Conservation (phyloP, 2,888 invertebrate genomes). For the Tinea trinotella region DNA sequence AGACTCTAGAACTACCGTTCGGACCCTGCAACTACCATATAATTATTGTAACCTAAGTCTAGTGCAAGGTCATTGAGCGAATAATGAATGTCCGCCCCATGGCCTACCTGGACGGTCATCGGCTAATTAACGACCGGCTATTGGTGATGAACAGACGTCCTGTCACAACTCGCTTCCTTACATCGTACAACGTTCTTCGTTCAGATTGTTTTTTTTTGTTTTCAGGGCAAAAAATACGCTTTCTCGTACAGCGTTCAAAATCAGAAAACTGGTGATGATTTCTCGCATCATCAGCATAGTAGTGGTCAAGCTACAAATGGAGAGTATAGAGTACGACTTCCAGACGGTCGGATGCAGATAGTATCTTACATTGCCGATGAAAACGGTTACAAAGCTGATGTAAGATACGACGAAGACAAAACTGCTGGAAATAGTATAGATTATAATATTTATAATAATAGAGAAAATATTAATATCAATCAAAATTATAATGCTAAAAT, state of each 20-base stretch:
- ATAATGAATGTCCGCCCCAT: no score
- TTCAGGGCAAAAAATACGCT: conserved; percentile 71
- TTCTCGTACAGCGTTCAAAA: conserved; percentile 78
- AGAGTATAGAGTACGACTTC: conserved; percentile 77
- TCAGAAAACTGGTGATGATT: conserved; percentile 75
- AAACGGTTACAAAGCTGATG: conserved; percentile 77
- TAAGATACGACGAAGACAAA: conserved; percentile 67
- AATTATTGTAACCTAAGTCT: no score
- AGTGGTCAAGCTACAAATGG: conserved; percentile 76
- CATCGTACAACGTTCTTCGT: no score
- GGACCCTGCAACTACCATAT: no score
- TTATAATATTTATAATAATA: neutral
- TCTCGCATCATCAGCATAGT: conserved; percentile 76
- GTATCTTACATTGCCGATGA: conserved; percentile 78
- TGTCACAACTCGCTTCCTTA: no score
- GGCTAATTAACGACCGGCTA: no score
- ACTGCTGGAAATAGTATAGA: conserved; percentile 29
- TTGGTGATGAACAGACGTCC: no score
- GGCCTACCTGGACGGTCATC: no score
- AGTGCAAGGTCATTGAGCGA: no score
- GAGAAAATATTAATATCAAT: neutral
- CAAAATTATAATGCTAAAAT: conserved; percentile 7
- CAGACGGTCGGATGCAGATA: conserved; percentile 77
- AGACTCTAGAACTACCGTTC: no score
- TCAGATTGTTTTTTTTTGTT: neutral